Evolutionary conservation across 2,113 vertebrate species (phyloP).

Genomic region (Macaca nemestrina): DNA sequence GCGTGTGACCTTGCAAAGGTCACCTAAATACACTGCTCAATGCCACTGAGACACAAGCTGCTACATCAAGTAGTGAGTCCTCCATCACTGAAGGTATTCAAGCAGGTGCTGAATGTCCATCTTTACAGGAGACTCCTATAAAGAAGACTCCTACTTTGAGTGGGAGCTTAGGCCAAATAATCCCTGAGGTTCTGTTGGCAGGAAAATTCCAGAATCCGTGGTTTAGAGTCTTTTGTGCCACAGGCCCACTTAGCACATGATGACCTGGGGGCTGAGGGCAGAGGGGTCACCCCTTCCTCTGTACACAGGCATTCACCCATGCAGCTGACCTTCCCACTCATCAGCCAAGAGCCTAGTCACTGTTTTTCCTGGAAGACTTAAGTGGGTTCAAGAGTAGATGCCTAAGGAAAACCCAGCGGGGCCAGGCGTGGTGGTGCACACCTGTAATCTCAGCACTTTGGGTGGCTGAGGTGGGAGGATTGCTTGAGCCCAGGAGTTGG

Average conservation of each 20-base stretch:
- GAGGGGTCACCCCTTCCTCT: not conserved
- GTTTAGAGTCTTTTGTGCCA: not conserved
- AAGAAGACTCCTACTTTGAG: not conserved
- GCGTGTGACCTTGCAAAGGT: not conserved
- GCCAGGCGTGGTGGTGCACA: too few species aligned
- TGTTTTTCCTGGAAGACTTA: not conserved
- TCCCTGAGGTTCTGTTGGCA: not conserved
- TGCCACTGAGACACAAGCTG: not conserved
- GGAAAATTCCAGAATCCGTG: not conserved
- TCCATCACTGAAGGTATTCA: not conserved
- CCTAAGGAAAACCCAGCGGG: not conserved
- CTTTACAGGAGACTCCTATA: not conserved
- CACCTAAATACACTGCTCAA: not conserved
- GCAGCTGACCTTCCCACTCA: not conserved
- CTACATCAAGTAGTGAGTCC: not conserved
- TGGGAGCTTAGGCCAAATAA: not conserved
- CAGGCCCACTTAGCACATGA: not conserved
- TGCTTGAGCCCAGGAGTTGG: too few species aligned
- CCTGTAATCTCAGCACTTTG: too few species aligned
- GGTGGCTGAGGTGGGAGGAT: too few species aligned
- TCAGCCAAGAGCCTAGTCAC: not conserved
- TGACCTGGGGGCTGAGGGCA: not conserved
- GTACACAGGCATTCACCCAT: fast-evolving
- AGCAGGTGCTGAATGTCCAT: not conserved
- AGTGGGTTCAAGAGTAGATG: not conserved